Base-by-base conservation (phyloP, 2,797 vertebrate species). In the Selene dorsalis region DNA sequence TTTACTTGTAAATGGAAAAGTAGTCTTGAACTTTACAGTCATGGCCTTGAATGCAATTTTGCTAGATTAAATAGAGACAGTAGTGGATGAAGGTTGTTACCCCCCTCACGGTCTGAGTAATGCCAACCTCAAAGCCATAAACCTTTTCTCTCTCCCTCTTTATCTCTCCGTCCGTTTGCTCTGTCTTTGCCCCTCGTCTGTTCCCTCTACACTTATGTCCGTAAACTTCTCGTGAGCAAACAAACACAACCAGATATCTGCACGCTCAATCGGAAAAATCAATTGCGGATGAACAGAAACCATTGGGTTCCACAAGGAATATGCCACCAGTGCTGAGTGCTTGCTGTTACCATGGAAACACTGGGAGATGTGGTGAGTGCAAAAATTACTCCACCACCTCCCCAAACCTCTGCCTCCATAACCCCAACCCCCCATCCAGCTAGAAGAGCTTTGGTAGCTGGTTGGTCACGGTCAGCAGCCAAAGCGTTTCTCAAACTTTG, bases 341-440 rank as follows among this genome's bases (percentile, higher is more conserved):
- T 90, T 92, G 84, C 75, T 84, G 93, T 94, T 93, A 81, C 92
- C 76, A 93, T 93, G 90, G 93, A 85, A 92, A 94, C 92, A 76
- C 50, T 56, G 77, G 66, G 71, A 91, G 84, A 74, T 41, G 10
- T 35, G 70, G 20, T 60, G 78, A 77, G 75, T 69, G 77, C 76
- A 74, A 88, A 88, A 88, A 84, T 45, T 68, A 77, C 69, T 70
- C 53, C 76, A 22, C 32, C 63, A 6, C 45, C 73, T 60, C 22
- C 63, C 63, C 4, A 26, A 70, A 61, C 52, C 47, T 17, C 17
- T 39, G 70, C 63, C 38, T 70, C 75, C 59, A 22, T 32, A 6
- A 35, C 6, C 32, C 5, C 30, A 3, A 3, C 30, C 26, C 53
- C 45, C 69, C 71, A 60, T 61, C 52, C 52, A 63, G 67, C 69